A percentile compares a stretch with the other conserved stretches of the same genome.
phyloP scores from a whole-genome alignment of 2,797 vertebrate species.

The Protosalanx chinensis region DNA sequence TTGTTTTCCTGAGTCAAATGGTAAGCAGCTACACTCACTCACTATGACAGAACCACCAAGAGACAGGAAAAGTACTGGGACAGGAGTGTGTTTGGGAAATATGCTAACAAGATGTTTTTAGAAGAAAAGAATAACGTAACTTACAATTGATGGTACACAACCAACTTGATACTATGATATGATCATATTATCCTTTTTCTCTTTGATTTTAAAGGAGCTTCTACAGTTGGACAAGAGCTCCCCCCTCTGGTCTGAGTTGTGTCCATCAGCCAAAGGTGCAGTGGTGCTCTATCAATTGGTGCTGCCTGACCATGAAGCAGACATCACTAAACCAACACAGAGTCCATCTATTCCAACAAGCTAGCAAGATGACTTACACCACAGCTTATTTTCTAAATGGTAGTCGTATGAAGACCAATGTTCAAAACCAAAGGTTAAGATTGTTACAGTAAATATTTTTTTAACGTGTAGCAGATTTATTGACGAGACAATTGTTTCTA shows the following conservation, averaged over 20 bases:
- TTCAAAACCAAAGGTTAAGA: not conserved
- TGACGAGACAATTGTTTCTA: not conserved
- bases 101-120: not conserved
- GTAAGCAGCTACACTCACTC: slow-evolving; percentile 51
- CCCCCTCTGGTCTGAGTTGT: slow-evolving; percentile 81
- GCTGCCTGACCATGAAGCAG: slow-evolving; percentile 51
- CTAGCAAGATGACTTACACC: slow-evolving; percentile 7
- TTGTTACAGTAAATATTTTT: not conserved
- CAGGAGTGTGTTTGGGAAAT: too few relatives aligned
- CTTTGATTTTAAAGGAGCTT: slow-evolving; percentile 65
- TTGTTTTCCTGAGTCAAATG: slow-evolving; percentile 76
- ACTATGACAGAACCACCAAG: not conserved
- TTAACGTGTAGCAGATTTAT: not conserved
- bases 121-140: not conserved
- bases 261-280: slow-evolving; percentile 89
- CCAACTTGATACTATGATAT: not conserved
- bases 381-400: not conserved
- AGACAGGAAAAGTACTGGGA: not conserved
- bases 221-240: slow-evolving; percentile 64
- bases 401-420: not conserved
- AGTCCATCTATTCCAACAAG: slow-evolving; percentile 1
- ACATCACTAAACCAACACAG: not conserved
- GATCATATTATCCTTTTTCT: not conserved
- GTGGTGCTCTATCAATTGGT: slow-evolving; percentile 78
- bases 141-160: not conserved